Conservation (phyloP, 2,113 vertebrate genomes). For the Xiphias gladius region DNA sequence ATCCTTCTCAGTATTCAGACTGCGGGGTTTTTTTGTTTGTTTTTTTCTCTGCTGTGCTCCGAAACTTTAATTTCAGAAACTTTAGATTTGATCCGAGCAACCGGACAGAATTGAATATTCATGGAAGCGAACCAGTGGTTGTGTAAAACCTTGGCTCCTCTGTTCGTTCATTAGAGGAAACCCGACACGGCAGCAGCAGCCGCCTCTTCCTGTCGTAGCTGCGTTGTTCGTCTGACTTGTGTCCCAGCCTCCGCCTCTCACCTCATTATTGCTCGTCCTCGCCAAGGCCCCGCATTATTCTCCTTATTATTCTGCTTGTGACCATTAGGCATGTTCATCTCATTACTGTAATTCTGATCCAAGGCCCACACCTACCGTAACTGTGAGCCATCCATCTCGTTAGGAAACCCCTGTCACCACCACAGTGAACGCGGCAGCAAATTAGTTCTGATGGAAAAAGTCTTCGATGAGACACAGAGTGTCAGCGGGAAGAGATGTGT, state of each 20-base stretch:
- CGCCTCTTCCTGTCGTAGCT: neutral
- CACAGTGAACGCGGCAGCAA: conserved; percentile 9
- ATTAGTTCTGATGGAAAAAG: conserved; percentile 52
- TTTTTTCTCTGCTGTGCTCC: neutral
- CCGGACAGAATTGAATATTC: neutral
- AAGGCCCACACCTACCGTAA: conserved; percentile 48
- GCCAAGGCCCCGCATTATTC: no score
- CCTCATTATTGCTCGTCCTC: conserved; percentile 28
- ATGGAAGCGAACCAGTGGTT: neutral
- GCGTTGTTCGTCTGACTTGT: neutral
- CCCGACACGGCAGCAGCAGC: neutral
- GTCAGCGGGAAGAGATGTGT: neutral
- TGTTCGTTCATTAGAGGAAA: neutral
- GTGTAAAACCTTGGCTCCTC: neutral
- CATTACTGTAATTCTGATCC: conserved; percentile 53
- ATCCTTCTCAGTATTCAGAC: neutral
- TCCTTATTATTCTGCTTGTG: conserved; percentile 45
- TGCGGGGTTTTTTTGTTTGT: no score
- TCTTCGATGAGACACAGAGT: conserved; percentile 21
- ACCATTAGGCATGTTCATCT: conserved; percentile 43
- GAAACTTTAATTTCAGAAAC: neutral
- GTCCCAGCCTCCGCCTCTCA: neutral
- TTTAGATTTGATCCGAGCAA: neutral
- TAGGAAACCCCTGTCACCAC: conserved; percentile 24
- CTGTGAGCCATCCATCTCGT: conserved; percentile 30